These are phyloP conservation scores for Aegithalos caudatus DNA, from an alignment of 2,113 vertebrate species.

Conservation along the genomic window DNA sequence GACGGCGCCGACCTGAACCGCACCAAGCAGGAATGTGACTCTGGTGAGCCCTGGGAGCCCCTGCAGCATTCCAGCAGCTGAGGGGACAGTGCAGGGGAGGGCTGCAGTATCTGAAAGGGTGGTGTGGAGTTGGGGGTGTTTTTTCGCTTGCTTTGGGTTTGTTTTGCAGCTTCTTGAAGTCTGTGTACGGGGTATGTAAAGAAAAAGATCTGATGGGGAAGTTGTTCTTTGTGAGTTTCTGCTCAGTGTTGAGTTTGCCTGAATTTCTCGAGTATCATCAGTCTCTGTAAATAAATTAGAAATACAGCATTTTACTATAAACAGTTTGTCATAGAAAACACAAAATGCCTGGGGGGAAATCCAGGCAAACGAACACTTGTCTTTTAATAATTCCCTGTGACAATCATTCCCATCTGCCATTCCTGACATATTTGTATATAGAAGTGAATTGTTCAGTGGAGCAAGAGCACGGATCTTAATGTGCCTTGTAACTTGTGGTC, in stretches of 20 bases:
- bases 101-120: neutral
- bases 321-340: neutral
- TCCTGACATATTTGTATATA: neutral
- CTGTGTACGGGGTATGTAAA: neutral
- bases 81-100: neutral
- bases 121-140: neutral
- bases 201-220: neutral
- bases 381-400: neutral
- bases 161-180: neutral
- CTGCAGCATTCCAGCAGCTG: neutral
- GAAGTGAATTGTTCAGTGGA: neutral
- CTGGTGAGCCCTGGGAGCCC: constrained; percentile 77
- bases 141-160: neutral
- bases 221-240: neutral
- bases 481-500: neutral
- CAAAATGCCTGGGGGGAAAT: neutral
- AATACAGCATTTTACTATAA: neutral
- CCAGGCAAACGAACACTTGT: neutral
- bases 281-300: neutral
- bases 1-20: constrained; percentile 89
- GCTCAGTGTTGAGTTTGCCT: neutral
- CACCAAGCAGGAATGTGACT: constrained; percentile 91
- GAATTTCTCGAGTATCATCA: neutral
- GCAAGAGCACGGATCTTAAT: neutral
- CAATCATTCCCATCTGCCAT: neutral